phyloP scores from a whole-genome alignment of 2,797 vertebrate species.

The Masticophis lateralis region DNA sequence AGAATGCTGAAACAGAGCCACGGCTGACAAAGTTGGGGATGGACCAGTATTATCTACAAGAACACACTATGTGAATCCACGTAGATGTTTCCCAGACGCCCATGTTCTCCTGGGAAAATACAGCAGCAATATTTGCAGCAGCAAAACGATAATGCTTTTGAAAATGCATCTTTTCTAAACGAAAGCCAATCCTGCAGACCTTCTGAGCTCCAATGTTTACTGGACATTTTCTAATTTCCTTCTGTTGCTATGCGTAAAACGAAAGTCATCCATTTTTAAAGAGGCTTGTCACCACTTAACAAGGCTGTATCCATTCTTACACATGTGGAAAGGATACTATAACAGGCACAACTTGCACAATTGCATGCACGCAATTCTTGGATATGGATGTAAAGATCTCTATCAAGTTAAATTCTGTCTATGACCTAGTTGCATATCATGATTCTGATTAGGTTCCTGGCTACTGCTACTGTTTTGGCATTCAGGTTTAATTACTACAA shows the following conservation, averaged over 20 bases:
- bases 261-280: background rate
- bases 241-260: background rate
- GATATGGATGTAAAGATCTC: background rate
- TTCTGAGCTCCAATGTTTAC: too few species aligned
- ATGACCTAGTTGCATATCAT: background rate
- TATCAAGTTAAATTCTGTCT: background rate
- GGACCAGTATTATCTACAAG: background rate
- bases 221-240: background rate
- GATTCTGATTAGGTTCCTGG: constrained; percentile 20
- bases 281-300: background rate
- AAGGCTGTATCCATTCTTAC: background rate
- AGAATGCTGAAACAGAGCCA: background rate
- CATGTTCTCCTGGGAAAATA: background rate
- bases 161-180: background rate
- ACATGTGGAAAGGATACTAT: background rate
- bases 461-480: background rate
- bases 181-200: background rate
- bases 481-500: background rate
- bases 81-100: background rate
- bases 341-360: background rate
- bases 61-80: background rate
- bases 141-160: background rate
- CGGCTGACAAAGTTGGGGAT: background rate
- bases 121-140: background rate
- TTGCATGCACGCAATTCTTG: background rate